Evolutionary conservation across 37 sponge, comb jelly and placozoan genomes (phyloP).

Genomic region (Eunapius fragilis): DNA sequence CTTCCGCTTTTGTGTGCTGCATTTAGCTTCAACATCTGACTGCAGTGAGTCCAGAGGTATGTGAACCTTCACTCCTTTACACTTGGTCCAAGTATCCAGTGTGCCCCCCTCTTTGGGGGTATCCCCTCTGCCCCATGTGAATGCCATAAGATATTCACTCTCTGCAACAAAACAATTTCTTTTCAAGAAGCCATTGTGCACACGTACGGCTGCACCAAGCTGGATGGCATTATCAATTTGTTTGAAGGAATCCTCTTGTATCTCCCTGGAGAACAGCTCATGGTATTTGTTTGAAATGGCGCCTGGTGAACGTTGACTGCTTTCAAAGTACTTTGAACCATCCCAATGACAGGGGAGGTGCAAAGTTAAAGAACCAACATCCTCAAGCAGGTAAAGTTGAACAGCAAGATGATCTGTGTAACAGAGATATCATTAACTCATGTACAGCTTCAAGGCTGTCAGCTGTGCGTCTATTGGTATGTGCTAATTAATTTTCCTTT

Average conservation of each 20-base stretch:
- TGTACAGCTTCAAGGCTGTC: too few species aligned
- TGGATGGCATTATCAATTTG: constrained; percentile 20
- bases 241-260: constrained; percentile 22
- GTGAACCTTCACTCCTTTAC: constrained; percentile 28
- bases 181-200: constrained; percentile 36
- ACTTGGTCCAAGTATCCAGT: constrained; percentile 37
- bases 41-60: constrained; percentile 23
- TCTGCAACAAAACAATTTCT: constrained; percentile 29
- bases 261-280: background rate
- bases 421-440: too few species aligned
- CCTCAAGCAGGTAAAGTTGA: constrained; percentile 3
- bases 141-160: constrained; percentile 40
- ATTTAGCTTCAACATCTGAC: background rate
- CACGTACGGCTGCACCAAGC: background rate
- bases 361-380: constrained; percentile 18
- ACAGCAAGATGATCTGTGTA: constrained; percentile 52
- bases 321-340: background rate
- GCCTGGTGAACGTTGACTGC: constrained; percentile 8
- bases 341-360: constrained; percentile 32
- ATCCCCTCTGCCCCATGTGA: constrained; percentile 36
- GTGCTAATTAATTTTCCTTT: too few species aligned
- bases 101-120: constrained; percentile 46
- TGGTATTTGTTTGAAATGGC: constrained; percentile 19
- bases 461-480: too few species aligned
- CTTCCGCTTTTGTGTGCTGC: too few species aligned